Percentiles rank a stretch among this genome's conserved stretches.
Evolutionary conservation across 2,797 vertebrate genomes (phyloP).

Genomic region (Hyperoplus immaculatus): DNA sequence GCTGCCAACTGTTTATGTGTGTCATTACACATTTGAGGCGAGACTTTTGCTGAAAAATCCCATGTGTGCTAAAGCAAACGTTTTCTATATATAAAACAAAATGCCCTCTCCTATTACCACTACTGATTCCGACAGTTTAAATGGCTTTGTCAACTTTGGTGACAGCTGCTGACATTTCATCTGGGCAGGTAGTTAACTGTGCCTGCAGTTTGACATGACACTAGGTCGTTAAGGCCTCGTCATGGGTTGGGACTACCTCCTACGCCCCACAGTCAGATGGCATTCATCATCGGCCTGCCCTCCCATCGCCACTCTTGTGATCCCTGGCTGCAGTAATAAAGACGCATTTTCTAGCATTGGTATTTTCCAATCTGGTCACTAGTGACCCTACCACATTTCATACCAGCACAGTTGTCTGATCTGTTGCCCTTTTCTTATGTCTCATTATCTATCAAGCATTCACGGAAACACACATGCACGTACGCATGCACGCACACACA

Average conservation of each 20-base stretch:
- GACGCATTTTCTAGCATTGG: conserved; percentile 18
- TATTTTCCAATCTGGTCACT: conserved; percentile 47
- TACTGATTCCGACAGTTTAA: conserved; percentile 5
- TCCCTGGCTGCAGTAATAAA: conserved; percentile 45
- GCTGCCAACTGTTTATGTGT: conserved; percentile 56
- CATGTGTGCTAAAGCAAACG: conserved; percentile 8
- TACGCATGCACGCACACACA: background rate
- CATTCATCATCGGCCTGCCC: conserved; percentile 41
- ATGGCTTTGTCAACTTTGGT: conserved; percentile 39
- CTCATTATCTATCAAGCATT: conserved; percentile 15
- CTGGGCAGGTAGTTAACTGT: conserved; percentile 35
- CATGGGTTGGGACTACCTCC: conserved; percentile 24
- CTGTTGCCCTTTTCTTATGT: conserved; percentile 29
- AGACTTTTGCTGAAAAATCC: conserved; percentile 16
- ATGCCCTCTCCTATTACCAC: background rate
- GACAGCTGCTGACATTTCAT: conserved; percentile 47
- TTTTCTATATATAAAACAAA: background rate
- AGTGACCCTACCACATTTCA: conserved; percentile 35
- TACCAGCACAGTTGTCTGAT: conserved; percentile 28
- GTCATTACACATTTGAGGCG: conserved; percentile 31
- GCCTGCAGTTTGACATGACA: conserved; percentile 41
- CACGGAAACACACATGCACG: background rate
- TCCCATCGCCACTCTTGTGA: conserved; percentile 37
- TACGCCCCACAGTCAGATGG: conserved; percentile 32
- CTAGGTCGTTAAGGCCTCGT: conserved; percentile 26